These are phyloP conservation scores for Drosophila bifasciata DNA, from an alignment of 1,140 invertebrate species.

Conservation along the genomic window DNA sequence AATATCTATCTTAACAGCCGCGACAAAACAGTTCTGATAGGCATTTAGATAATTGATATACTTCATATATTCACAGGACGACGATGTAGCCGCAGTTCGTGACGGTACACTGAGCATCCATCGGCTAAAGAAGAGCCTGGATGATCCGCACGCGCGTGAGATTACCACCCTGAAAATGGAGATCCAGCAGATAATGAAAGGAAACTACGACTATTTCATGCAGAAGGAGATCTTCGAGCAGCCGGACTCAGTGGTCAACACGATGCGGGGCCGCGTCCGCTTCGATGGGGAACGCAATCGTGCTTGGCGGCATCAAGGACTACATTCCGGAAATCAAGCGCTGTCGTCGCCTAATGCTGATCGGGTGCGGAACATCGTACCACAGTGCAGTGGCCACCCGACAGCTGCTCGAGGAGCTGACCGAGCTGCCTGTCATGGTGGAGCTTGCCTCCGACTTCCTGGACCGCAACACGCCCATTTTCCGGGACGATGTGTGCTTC, in stretches of 20 bases:
- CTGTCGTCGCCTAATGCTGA: conserved; percentile 97
- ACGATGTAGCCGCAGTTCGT: conserved; percentile 94
- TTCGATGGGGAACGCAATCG: conserved; percentile 90
- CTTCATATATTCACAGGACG: conserved; percentile 86
- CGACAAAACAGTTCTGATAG: too few species aligned
- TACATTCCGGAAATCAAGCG: conserved; percentile 98
- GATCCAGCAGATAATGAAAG: conserved; percentile 99
- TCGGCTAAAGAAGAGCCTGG: conserved; percentile 90
- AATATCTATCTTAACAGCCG: background rate
- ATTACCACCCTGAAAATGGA: conserved; percentile 99
- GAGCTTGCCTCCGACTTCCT: conserved; percentile 99
- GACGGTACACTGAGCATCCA: conserved; percentile 97
- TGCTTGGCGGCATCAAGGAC: conserved; percentile 90
- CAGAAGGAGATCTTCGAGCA: conserved; percentile 99
- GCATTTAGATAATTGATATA: background rate
- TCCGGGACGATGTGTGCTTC: conserved; percentile 99
- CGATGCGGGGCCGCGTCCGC: conserved; percentile 99
- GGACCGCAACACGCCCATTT: conserved; percentile 98
- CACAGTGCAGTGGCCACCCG: conserved; percentile 98
- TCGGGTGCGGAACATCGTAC: conserved; percentile 99
- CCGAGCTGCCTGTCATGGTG: conserved; percentile 99
- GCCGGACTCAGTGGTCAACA: conserved; percentile 99
- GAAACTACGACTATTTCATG: conserved; percentile 99
- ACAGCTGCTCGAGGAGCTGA: conserved; percentile 98
- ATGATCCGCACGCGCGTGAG: conserved; percentile 95